phyloP scores from a whole-genome alignment of 2,797 vertebrate genomes.

The Chloroceryle amazona region DNA sequence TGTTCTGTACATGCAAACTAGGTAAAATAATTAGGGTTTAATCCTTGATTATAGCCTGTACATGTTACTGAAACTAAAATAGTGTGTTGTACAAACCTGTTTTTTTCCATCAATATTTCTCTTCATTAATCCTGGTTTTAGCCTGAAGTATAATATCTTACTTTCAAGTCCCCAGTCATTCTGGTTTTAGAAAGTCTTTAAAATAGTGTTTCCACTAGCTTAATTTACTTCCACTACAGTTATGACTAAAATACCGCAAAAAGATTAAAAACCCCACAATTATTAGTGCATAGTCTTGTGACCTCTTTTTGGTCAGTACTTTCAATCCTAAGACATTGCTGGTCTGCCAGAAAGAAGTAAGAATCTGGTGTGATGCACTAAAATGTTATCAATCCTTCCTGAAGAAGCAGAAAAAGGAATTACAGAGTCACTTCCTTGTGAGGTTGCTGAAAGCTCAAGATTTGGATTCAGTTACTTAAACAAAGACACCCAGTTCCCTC shows the following conservation, averaged over 20 bases:
- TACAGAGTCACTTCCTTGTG: not conserved
- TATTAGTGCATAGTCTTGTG: not conserved
- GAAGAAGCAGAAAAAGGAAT: not conserved
- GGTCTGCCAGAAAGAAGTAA: not conserved
- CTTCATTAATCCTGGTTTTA: not conserved
- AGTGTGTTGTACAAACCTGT: not conserved
- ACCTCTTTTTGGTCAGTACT: not conserved
- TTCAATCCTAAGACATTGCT: not conserved
- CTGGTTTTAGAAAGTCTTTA: not conserved
- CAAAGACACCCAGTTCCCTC: not conserved
- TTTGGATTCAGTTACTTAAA: not conserved
- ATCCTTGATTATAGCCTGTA: not conserved
- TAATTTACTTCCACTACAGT: not conserved
- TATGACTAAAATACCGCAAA: not conserved
- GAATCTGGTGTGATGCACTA: not conserved
- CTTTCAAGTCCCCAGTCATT: not conserved
- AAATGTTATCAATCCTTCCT: not conserved
- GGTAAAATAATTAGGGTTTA: not conserved
- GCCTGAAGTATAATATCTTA: not conserved
- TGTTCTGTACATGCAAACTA: not conserved
- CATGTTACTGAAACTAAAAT: not conserved
- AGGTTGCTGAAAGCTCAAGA: not conserved
- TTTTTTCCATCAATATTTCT: not conserved
- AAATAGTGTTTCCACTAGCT: not conserved
- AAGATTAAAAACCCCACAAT: not conserved